Conservation (phyloP, 1,140 invertebrate genomes). For the Globodera rostochiensis region DNA sequence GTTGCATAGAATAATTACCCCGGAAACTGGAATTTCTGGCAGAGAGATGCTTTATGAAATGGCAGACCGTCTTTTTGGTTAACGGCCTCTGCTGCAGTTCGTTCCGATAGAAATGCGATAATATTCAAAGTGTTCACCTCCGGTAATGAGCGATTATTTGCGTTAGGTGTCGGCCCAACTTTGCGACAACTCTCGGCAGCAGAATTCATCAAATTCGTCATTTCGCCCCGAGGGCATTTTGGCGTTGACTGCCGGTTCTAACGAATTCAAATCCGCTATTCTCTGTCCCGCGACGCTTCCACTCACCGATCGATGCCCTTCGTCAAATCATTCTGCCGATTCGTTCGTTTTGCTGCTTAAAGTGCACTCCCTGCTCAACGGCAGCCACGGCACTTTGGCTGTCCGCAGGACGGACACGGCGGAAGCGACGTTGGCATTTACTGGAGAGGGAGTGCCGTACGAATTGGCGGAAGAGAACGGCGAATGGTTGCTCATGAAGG, state of each 20-base stretch:
- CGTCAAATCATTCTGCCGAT: background rate
- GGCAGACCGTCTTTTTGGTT: too few species aligned
- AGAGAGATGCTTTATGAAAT: too few species aligned
- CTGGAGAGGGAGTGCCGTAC: background rate
- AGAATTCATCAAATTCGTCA: background rate
- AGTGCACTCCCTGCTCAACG: background rate
- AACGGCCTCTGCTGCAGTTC: too few species aligned
- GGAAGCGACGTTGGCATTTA: background rate
- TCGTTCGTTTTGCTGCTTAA: background rate
- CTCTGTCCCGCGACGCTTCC: background rate
- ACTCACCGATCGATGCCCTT: background rate
- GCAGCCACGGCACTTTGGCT: constrained; percentile 2
- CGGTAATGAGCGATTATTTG: background rate
- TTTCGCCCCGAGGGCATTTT: background rate
- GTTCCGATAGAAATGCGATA: too few species aligned
- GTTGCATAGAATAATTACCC: too few species aligned
- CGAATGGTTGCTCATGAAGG: background rate
- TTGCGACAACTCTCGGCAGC: background rate
- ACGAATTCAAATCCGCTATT: background rate
- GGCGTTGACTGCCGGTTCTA: background rate
- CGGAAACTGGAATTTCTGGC: too few species aligned
- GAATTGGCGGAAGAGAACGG: background rate
- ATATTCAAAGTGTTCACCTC: too few species aligned
- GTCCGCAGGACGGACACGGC: background rate
- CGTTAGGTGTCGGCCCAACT: background rate